These are phyloP conservation scores for Drosophila bifasciata DNA, from an alignment of 1,140 invertebrate species.

Conservation along the genomic window DNA sequence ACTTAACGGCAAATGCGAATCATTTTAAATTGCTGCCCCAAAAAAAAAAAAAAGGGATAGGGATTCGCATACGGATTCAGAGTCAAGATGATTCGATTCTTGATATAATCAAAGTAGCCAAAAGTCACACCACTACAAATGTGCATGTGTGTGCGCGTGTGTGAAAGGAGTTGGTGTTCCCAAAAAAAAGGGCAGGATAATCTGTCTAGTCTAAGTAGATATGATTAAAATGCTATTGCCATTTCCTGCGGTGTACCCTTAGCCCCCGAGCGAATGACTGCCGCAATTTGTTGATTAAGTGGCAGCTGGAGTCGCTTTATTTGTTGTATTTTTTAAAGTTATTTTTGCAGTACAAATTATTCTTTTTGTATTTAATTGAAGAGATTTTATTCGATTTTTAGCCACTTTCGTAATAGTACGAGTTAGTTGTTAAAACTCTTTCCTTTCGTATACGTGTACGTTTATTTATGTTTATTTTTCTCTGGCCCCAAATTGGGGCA, in stretches of 20 bases:
- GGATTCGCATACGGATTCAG: slow-evolving; percentile 29
- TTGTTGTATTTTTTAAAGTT: neutral
- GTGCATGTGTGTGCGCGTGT: too few species aligned
- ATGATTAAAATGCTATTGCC: slow-evolving; percentile 38
- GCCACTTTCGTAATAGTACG: too few species aligned
- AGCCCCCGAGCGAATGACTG: too few species aligned
- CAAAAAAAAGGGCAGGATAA: slow-evolving; percentile 21
- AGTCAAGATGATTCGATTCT: slow-evolving; percentile 30
- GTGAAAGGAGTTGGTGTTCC: neutral
- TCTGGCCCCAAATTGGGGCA: slow-evolving; percentile 3
- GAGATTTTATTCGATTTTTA: neutral
- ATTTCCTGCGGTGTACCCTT: slow-evolving; percentile 10
- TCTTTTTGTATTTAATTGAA: neutral
- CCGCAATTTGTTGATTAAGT: too few species aligned
- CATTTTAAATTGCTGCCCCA: slow-evolving; percentile 72
- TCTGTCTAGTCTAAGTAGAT: slow-evolving; percentile 44
- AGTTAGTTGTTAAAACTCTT: too few species aligned
- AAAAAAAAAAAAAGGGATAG: slow-evolving; percentile 19
- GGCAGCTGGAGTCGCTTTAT: neutral
- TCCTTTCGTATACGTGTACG: too few species aligned
- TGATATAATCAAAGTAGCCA: slow-evolving; percentile 52
- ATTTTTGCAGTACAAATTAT: neutral
- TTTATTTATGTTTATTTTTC: slow-evolving; percentile 27
- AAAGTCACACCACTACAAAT: slow-evolving; percentile 31
- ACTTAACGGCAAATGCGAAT: slow-evolving; percentile 77